phyloP scores from a whole-genome alignment of 2,797 vertebrate species.

The Paratrypauchen microcephalus region DNA sequence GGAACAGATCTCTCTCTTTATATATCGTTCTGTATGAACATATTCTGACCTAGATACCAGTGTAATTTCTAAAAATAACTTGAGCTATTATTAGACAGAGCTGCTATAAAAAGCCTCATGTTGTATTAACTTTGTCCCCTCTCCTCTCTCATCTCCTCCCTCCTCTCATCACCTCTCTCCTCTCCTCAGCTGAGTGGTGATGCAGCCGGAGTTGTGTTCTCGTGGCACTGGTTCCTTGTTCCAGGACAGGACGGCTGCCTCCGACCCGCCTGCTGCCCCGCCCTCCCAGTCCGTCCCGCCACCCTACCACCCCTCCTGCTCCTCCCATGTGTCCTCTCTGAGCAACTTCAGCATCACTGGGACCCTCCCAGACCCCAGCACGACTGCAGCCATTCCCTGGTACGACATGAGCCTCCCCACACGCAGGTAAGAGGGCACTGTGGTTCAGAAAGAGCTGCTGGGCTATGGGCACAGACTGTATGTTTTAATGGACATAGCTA shows the following conservation, averaged over 20 bases:
- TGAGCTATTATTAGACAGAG: neutral
- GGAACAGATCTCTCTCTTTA: too few relatives aligned
- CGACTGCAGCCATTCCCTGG: slow-evolving; percentile 51
- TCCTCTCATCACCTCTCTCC: too few relatives aligned
- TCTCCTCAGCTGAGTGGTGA: slow-evolving; percentile 43
- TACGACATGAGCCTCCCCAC: slow-evolving; percentile 66
- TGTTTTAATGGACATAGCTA: too few relatives aligned
- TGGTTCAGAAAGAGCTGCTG: neutral
- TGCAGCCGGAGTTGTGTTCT: slow-evolving; percentile 77
- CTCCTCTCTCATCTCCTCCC: neutral
- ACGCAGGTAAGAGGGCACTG: neutral
- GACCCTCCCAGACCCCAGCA: slow-evolving; percentile 50
- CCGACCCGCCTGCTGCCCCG: neutral
- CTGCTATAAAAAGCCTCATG: neutral
- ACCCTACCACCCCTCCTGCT: slow-evolving; percentile 73
- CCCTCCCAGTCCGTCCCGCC: slow-evolving; percentile 52
- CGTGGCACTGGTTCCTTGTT: slow-evolving; percentile 67
- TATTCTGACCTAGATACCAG: neutral
- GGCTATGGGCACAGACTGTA: too few relatives aligned
- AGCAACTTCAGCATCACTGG: slow-evolving; percentile 66
- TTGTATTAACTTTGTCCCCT: neutral
- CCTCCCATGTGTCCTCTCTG: slow-evolving; percentile 58
- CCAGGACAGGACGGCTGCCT: slow-evolving; percentile 59
- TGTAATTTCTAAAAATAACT: neutral
- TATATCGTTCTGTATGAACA: neutral